Conservation (phyloP, 2,797 vertebrate species). For the Rhyacichthys aspro region DNA sequence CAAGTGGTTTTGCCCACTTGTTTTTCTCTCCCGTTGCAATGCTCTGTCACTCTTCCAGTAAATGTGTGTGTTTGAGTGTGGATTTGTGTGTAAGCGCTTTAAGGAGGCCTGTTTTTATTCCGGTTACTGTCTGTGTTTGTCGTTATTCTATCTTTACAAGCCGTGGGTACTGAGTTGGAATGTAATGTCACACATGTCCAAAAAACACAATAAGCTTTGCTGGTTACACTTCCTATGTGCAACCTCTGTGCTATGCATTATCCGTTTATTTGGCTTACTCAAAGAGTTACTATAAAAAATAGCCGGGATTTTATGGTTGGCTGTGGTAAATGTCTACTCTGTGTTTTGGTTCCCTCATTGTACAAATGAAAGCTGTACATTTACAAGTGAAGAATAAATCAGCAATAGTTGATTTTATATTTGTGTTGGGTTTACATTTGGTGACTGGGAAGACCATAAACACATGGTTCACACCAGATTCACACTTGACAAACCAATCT, state of each 20-base stretch:
- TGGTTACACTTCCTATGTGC: conserved; percentile 54
- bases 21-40: conserved; percentile 69
- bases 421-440: no score
- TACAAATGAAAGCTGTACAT: conserved; percentile 6
- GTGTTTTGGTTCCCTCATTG: conserved; percentile 15
- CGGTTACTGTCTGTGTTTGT: conserved; percentile 70
- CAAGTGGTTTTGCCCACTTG: conserved; percentile 75
- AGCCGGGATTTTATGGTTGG: conserved; percentile 34
- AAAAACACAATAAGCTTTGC: conserved; percentile 58
- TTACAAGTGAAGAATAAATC: conserved; percentile 12
- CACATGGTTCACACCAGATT: no score
- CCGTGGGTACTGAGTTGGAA: conserved; percentile 61
- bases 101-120: conserved; percentile 72
- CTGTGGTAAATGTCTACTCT: conserved; percentile 38
- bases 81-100: conserved; percentile 27
- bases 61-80: conserved; percentile 32
- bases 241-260: conserved; percentile 46
- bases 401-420: no score
- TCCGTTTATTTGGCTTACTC: conserved; percentile 54
- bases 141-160: conserved; percentile 74
- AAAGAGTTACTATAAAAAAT: conserved; percentile 29
- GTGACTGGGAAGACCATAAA: no score
- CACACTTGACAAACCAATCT: no score
- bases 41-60: conserved; percentile 77
- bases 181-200: conserved; percentile 69